phyloP scores from a whole-genome alignment of 37 sponge, comb jelly and placozoan genomes.

The Beroe forskalii region DNA sequence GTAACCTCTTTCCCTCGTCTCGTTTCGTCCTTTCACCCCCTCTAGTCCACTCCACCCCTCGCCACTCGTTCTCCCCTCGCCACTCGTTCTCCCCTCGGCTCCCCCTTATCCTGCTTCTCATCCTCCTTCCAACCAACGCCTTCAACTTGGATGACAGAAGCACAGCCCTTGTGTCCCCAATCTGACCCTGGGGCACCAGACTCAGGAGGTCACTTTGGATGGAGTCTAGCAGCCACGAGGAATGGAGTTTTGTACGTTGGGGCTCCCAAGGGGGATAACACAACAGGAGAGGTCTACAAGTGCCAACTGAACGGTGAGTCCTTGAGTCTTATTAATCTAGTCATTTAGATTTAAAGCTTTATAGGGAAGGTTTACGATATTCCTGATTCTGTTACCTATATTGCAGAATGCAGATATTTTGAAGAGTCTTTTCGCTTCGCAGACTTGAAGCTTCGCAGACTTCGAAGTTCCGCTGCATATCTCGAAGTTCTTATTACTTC shows the following conservation, averaged over 20 bases:
- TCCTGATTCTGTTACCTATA: too few species aligned
- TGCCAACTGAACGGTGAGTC: background rate
- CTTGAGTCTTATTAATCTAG: too few species aligned
- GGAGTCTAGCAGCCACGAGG: background rate
- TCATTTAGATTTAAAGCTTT: too few species aligned
- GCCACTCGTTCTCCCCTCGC: background rate
- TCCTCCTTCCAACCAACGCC: background rate
- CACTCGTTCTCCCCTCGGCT: background rate
- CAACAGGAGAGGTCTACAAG: background rate
- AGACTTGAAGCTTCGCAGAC: background rate
- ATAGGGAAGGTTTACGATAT: too few species aligned
- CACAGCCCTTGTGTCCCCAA: too few species aligned
- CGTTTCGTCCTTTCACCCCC: background rate
- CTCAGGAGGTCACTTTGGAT: slow-evolving; percentile 8
- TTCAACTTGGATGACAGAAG: background rate
- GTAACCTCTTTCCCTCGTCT: too few species aligned
- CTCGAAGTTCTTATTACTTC: too few species aligned
- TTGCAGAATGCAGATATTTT: background rate
- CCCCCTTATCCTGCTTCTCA: background rate
- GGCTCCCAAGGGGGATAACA: background rate
- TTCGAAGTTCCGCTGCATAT: too few species aligned
- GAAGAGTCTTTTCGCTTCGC: background rate
- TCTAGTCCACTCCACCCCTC: background rate
- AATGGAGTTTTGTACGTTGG: background rate
- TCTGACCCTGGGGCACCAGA: background rate